Base-by-base conservation (phyloP, 1,140 invertebrate species). In the Sitophilus oryzae region DNA sequence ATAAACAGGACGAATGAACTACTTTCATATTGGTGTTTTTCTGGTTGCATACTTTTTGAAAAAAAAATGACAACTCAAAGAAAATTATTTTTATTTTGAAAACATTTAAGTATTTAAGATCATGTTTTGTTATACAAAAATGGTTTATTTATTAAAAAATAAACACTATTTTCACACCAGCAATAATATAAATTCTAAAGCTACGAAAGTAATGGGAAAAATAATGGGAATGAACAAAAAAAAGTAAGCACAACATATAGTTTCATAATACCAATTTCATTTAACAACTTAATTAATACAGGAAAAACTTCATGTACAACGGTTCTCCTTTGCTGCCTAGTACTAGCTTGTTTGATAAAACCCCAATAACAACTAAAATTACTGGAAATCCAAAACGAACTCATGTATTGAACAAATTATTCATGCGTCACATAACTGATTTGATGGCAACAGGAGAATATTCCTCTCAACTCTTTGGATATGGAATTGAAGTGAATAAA, bases 391-490 rank as follows among this genome's bases (percentile, higher is more conserved):
- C 59, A 1, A 65, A 64, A 38, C 69, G 86, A 66, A 71, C 80
- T 5, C 70, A 72, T 0, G 78, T 88, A 34, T 66, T 89, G 6
- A 88, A 89, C 68, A 86, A 86, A 71, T 54, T 89, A n/a, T 89
- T 89, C 61, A 89, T 89, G 85, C 79, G 80, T 63, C 73, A 86
- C 40, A 81, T 89, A 14, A 86, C 85, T 0, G 86, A 88, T 62
- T 66, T 87, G 8, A 76, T 90, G 76, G 77, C 84, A 2, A 83
- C 83, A 3, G 84, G 83, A 1, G 79, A 82, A 59, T 71, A 81
- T 15, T 72, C 79, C 3, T 65, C 76, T 19, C 64, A 78, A 25
- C 66, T 89, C 52, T 34, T 79, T n/a, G 82, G 81, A 3, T 72
- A 73, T 59, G 79, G 79, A 6, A 77, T 89, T 53, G 82, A 89